Percentiles rank a stretch among this genome's conserved stretches.
Conservation (phyloP, 2,113 vertebrate species). For the Dipodomys merriami region DNA sequence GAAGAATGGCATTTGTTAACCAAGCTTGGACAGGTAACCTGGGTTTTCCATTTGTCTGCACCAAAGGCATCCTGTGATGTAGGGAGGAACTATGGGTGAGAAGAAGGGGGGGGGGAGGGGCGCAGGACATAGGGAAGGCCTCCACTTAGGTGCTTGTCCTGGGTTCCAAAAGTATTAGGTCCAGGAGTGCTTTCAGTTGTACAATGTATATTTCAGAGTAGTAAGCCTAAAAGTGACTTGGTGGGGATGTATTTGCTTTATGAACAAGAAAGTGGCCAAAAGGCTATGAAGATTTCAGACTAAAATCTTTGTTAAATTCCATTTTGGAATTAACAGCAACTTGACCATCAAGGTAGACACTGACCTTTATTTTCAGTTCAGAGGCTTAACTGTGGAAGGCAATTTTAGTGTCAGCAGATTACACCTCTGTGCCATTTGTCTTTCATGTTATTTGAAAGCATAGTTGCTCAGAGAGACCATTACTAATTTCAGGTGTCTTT, state of each 20-base stretch:
- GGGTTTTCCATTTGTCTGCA: neutral
- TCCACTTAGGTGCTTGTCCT: neutral
- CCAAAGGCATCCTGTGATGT: neutral
- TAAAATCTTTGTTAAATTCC: slow-evolving; percentile 34
- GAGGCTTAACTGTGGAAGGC: neutral
- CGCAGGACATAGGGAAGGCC: neutral
- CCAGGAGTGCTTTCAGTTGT: neutral
- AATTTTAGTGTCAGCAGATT: slow-evolving; percentile 7
- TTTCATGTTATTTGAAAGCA: slow-evolving; percentile 53
- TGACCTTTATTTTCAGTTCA: slow-evolving; percentile 37
- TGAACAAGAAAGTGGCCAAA: neutral
- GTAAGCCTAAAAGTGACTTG: neutral
- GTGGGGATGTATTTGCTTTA: neutral
- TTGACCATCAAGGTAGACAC: neutral
- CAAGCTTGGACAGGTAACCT: neutral
- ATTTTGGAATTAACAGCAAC: neutral
- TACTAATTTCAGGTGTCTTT: slow-evolving; percentile 44
- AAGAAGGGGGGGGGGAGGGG: neutral
- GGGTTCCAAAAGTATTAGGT: neutral
- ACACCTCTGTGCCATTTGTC: neutral
- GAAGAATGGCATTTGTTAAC: no score
- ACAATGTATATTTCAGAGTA: neutral
- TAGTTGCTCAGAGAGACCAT: neutral
- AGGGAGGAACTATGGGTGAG: neutral
- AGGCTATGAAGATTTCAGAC: neutral